phyloP scores from a whole-genome alignment of 2,113 vertebrate species.

The Pantherophis guttatus region DNA sequence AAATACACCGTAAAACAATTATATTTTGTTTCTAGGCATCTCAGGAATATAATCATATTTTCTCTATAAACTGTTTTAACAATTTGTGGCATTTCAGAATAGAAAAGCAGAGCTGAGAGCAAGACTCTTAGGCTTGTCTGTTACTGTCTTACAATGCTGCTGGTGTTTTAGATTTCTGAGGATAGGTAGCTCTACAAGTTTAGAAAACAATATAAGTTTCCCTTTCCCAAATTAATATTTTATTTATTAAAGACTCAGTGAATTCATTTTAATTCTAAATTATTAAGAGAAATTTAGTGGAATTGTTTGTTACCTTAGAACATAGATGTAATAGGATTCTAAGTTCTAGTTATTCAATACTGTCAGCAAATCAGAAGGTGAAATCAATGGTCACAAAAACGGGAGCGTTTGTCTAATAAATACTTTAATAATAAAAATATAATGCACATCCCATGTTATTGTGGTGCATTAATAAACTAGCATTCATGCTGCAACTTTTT shows the following conservation, averaged over 20 bases:
- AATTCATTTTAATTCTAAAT: constrained; percentile 7
- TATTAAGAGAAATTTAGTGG: background rate
- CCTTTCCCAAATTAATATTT: background rate
- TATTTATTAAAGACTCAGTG: background rate
- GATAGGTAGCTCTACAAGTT: constrained; percentile 26
- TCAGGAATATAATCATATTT: constrained; percentile 44
- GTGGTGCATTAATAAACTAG: constrained; percentile 30
- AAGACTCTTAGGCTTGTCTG: constrained; percentile 20
- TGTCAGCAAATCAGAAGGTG: constrained; percentile 1
- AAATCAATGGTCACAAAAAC: background rate
- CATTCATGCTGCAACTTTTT: background rate
- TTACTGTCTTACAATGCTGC: constrained; percentile 23
- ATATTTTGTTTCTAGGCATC: constrained; percentile 56
- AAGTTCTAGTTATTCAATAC: background rate
- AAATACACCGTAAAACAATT: constrained; percentile 64
- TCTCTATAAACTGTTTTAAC: constrained; percentile 47
- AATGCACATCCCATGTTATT: constrained; percentile 9
- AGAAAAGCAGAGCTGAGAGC: constrained; percentile 29
- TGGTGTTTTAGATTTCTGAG: background rate
- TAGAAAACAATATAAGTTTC: background rate
- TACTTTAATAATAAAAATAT: constrained; percentile 37
- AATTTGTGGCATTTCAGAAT: constrained; percentile 53
- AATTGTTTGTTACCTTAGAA: background rate
- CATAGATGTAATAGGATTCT: background rate
- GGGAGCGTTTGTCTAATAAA: constrained; percentile 61